Percentiles rank a stretch among this genome's conserved stretches.
These are phyloP conservation scores for Tympanoctomys barrerae DNA, from an alignment of 2,797 vertebrate species.

Conservation along the genomic window DNA sequence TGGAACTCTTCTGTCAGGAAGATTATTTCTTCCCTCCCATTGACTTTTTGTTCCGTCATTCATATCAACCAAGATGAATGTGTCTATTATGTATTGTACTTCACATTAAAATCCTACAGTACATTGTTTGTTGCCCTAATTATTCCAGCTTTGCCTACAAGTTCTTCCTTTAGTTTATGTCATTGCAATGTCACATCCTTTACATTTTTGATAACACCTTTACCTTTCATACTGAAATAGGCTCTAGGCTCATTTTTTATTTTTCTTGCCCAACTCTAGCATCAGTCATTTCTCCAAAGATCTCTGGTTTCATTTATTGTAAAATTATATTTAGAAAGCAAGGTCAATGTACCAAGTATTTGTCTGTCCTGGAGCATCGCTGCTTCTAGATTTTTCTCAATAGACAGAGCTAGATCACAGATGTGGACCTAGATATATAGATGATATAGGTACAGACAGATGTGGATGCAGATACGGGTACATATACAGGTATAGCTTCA, in stretches of 20 bases:
- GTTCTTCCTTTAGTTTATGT: not conserved
- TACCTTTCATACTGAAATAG: not conserved
- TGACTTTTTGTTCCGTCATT: not conserved
- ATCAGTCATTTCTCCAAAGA: not conserved
- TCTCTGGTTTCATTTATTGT: not conserved
- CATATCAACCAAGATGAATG: not conserved
- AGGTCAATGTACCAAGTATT: not conserved
- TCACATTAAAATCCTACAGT: not conserved
- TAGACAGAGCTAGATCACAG: not conserved
- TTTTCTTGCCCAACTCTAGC: not conserved
- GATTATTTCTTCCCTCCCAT: not conserved
- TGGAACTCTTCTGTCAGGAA: not conserved
- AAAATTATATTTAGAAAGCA: constrained; percentile 36
- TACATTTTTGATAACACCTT: not conserved
- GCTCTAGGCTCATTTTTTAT: not conserved
- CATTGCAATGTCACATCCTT: not conserved
- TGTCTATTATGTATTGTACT: not conserved
- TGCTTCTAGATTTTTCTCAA: not conserved
- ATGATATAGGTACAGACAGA: not conserved
- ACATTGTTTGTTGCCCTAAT: not conserved
- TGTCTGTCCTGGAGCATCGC: not conserved
- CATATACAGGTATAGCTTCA: no score
- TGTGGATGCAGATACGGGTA: not conserved
- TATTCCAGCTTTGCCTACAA: not conserved
- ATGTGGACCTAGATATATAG: not conserved